Base-by-base conservation (phyloP, 2,888 invertebrate species). In the Andrena trimmerana region DNA sequence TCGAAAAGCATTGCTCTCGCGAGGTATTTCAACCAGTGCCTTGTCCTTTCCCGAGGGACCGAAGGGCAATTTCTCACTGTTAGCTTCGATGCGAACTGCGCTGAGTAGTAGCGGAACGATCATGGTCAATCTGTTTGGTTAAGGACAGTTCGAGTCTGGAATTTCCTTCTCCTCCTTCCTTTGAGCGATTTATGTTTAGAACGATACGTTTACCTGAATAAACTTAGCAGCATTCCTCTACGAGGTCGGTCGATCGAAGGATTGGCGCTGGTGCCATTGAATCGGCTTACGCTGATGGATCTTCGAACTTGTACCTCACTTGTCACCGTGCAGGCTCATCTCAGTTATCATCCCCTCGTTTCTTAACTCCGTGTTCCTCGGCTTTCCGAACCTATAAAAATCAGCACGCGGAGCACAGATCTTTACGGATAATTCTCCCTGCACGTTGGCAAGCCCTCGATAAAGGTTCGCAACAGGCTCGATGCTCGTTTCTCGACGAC, bases 161-260 rank as follows among this genome's bases (percentile, higher is more conserved):
- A 2, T 27, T 48, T 13, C 6, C n/a, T 4, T 42, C 13, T 5
- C 3, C 42, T 4, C 0, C 42, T 42, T 42, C 42, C 2, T 16
- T 16, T 3, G 0, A 10, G 36, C 10, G 36, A 42, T 13, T 42
- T 42, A 16, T 16, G 16, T 5, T 42, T 4, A 42, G 42, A 42
- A 2, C 8, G n/a, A 5, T 0, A 29, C 31, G 20, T 27, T 52
- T 2, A 87, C 90, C 83, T 86, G 68, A 83, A 76, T n/a, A 86
- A 82, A 84, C 85, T 90, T 78, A 90, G 86, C 88, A 86, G 90
- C 91, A 91, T 91, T 90, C 91, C 91, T 91, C 86, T 54, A 59
- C 59, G 84, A 90, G 87, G 86, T 88, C 48, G 74, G 78, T 72
- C 70, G 83, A 81, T 84, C 70, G 72, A 66, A n/a, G 62, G 71